A percentile compares a stretch with the other conserved stretches of the same genome.
phyloP scores from a whole-genome alignment of 1,140 invertebrate genomes.

The Caenorhabditis remanei region DNA sequence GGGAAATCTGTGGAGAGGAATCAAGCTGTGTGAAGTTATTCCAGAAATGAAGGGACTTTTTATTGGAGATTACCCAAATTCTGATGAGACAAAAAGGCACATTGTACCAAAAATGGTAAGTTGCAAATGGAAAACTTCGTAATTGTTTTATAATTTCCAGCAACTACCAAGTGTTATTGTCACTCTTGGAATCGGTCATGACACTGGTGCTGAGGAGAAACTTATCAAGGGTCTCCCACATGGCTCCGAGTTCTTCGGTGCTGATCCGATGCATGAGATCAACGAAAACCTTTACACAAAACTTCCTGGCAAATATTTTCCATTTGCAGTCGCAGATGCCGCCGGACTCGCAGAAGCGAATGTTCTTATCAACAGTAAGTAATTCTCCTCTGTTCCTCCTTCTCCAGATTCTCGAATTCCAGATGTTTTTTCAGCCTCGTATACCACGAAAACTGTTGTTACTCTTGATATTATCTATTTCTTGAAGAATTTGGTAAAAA shows the following conservation, averaged over 20 bases:
- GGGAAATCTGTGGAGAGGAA: slow-evolving; percentile 43
- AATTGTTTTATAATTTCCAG: not conserved
- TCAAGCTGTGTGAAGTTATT: slow-evolving; percentile 8
- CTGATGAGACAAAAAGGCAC: slow-evolving; percentile 27
- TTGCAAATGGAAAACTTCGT: not conserved
- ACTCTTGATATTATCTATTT: no score
- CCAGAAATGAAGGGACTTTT: slow-evolving; percentile 31
- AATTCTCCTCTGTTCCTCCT: no score
- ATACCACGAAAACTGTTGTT: no score
- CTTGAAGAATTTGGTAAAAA: no score
- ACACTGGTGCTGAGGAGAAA: slow-evolving; percentile 21
- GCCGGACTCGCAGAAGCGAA: slow-evolving; percentile 18
- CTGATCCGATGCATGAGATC: slow-evolving; percentile 56
- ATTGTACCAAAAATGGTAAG: slow-evolving; percentile 36
- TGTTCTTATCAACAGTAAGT: slow-evolving; percentile 44
- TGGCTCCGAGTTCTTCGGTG: slow-evolving; percentile 49
- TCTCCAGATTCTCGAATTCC: no score
- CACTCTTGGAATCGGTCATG: slow-evolving; percentile 48
- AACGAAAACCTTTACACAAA: slow-evolving; percentile 54
- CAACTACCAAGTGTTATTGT: slow-evolving; percentile 30
- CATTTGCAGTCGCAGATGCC: slow-evolving; percentile 40
- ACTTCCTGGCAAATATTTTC: slow-evolving; percentile 46
- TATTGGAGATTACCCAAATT: slow-evolving; percentile 41
- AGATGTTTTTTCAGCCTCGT: no score
- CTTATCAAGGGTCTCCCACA: not conserved